phyloP scores from a whole-genome alignment of 2,113 vertebrate genomes.

The Corythaeola cristata region DNA sequence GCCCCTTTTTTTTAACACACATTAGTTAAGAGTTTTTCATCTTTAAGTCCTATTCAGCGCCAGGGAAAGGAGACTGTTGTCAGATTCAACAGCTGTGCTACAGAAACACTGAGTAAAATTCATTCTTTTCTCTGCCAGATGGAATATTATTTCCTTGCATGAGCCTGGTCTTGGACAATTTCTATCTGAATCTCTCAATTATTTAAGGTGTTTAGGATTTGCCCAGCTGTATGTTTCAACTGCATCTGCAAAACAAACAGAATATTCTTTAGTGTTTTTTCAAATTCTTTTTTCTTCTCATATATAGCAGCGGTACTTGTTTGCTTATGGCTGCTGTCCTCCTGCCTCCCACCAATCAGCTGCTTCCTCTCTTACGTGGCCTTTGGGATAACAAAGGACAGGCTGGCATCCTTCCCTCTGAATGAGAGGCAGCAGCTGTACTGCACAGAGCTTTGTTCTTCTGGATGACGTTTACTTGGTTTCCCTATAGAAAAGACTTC shows the following conservation, averaged over 20 bases:
- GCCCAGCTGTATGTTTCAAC: background rate
- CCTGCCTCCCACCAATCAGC: background rate
- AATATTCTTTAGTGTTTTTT: background rate
- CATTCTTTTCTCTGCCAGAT: background rate
- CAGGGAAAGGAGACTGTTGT: background rate
- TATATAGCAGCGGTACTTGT: background rate
- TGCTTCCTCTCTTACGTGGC: background rate
- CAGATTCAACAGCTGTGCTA: background rate
- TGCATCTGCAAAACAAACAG: background rate
- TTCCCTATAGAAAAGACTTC: background rate
- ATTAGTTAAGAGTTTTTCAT: background rate
- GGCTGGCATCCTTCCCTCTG: constrained; percentile 2
- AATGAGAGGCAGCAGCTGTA: constrained; percentile 43
- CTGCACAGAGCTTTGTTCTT: constrained; percentile 35
- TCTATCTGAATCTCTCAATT: background rate
- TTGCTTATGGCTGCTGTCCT: constrained; percentile 6
- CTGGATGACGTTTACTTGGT: background rate
- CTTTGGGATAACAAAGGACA: constrained; percentile 26
- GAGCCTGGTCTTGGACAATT: background rate
- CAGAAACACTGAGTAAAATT: background rate
- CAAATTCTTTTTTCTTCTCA: background rate
- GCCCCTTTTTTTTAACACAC: background rate
- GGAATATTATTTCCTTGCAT: background rate
- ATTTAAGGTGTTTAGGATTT: background rate
- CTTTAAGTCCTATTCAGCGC: background rate